Evolutionary conservation across 2,888 invertebrate genomes (phyloP).

Genomic region (Machimus rusticus): DNA sequence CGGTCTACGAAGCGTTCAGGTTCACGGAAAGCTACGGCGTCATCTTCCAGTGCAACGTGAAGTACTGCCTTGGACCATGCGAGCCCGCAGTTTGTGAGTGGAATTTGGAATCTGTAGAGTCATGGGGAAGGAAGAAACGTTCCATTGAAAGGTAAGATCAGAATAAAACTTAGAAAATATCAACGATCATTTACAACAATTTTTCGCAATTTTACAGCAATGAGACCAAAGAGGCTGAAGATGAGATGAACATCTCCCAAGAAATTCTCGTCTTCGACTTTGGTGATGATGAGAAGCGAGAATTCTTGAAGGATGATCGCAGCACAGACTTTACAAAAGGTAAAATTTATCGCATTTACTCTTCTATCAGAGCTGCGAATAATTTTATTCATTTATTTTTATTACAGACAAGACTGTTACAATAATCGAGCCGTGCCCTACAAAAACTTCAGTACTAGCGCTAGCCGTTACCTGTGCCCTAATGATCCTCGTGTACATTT

Average conservation of each 20-base stretch:
- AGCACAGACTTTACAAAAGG: slow-evolving; percentile 79
- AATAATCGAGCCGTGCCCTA: slow-evolving; percentile 89
- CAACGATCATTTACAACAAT: not conserved
- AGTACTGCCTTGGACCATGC: slow-evolving; percentile 93
- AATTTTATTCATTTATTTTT: not conserved
- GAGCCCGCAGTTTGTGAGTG: slow-evolving; percentile 92
- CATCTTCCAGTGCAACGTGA: slow-evolving; percentile 96
- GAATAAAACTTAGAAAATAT: not conserved
- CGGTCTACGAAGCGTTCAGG: slow-evolving; percentile 92
- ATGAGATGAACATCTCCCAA: slow-evolving; percentile 89
- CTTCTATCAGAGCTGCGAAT: not conserved
- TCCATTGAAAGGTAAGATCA: slow-evolving; percentile 64
- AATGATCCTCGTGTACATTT: slow-evolving; percentile 86
- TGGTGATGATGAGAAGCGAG: slow-evolving; percentile 89
- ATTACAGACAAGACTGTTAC: slow-evolving; percentile 84
- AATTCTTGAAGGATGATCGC: slow-evolving; percentile 80
- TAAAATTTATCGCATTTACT: slow-evolving; percentile 56
- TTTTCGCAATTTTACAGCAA: slow-evolving; percentile 60
- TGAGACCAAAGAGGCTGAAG: slow-evolving; percentile 67
- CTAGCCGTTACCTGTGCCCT: slow-evolving; percentile 91
- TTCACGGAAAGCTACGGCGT: slow-evolving; percentile 96
- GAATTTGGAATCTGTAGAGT: slow-evolving; percentile 88
- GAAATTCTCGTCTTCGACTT: slow-evolving; percentile 93
- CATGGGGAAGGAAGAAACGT: slow-evolving; percentile 90
- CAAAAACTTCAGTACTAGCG: slow-evolving; percentile 89